Percentiles rank a stretch among this genome's conserved stretches.
phyloP scores from a whole-genome alignment of 2,113 vertebrate species.

The Phyllostomus hastatus region DNA sequence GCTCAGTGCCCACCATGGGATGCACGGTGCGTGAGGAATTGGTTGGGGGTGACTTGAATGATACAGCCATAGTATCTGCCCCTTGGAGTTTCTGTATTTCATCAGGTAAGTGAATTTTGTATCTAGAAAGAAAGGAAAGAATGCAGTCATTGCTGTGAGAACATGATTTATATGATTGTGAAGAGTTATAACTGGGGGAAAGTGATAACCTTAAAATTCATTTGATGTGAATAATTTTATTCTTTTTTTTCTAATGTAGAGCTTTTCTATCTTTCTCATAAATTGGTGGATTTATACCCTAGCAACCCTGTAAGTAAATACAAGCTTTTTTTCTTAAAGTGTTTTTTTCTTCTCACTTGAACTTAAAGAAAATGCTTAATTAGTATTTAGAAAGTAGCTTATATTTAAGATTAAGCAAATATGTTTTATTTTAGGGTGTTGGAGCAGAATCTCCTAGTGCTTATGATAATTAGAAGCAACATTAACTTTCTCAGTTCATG shows the following conservation, averaged over 20 bases:
- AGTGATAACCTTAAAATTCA: background rate
- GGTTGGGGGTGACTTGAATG: background rate
- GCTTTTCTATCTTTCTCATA: slow-evolving; percentile 98
- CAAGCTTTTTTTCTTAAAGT: background rate
- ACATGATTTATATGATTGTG: background rate
- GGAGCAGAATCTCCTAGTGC: background rate
- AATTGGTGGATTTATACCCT: slow-evolving; percentile 98
- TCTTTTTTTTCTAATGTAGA: slow-evolving; percentile 81
- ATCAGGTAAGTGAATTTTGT: background rate
- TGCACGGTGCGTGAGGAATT: background rate
- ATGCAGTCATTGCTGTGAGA: background rate
- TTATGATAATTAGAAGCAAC: background rate
- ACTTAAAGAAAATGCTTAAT: slow-evolving; percentile 25
- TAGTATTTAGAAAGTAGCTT: background rate
- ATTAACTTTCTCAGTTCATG: background rate
- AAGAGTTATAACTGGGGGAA: background rate
- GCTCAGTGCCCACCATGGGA: background rate
- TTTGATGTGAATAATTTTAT: slow-evolving; percentile 60
- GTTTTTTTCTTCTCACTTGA: background rate
- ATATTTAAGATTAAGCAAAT: slow-evolving; percentile 7
- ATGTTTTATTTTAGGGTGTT: slow-evolving; percentile 12
- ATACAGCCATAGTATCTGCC: background rate
- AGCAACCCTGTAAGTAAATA: slow-evolving; percentile 94
- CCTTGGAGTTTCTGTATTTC: background rate
- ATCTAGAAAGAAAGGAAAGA: background rate